Base-by-base conservation (phyloP, 2,888 invertebrate genomes). In the Macrosiphum euphorbiae region DNA sequence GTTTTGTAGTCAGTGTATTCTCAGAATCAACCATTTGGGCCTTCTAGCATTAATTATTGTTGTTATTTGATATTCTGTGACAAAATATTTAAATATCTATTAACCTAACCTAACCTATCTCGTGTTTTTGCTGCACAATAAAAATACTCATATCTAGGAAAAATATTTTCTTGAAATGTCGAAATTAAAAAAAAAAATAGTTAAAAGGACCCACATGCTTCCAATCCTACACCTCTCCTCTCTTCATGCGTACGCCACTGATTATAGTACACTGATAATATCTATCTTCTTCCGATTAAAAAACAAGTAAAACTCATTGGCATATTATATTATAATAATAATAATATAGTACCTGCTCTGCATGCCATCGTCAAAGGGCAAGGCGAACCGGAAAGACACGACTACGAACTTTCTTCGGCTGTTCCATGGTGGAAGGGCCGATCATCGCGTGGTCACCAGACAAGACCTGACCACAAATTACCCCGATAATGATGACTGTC, bases 401-500 rank as follows among this genome's bases (percentile, higher is more conserved):
- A 26, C 44, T 16, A 13, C 44, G 13, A 26, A 93, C 58, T 26
- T 93, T 11, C 41, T 90, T 50, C n/a, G 28, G 7, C 24, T 90
- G 26, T 86, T 90, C 47, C 28, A 85, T 1, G 28, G 26, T 0
- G 58, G 28, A 5, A 61, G 50, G 4, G 28, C 86, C 26, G 26
- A 58, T 58, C 35, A 86, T 44, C 58, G 50, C 5, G 47, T 94
- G 55, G 85, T 94, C 85, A 90, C 90, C 26, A 86, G 58, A 28
- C 35, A 35, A 44, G 93, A 94, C 50, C 58, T 90, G 90, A 26
- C 3, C 85, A 61, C 47, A 28, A 58, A 89, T n/a, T 94, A 90
- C 8, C 2, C n/a, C 24, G 11, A 5, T 4, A 61, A 24, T 55
- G 44, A 28, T 35, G 8, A 44, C 41, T n/a, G 7, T 35, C 44